Conservation (phyloP, 2,113 vertebrate genomes). For the Patagioenas fasciata region DNA sequence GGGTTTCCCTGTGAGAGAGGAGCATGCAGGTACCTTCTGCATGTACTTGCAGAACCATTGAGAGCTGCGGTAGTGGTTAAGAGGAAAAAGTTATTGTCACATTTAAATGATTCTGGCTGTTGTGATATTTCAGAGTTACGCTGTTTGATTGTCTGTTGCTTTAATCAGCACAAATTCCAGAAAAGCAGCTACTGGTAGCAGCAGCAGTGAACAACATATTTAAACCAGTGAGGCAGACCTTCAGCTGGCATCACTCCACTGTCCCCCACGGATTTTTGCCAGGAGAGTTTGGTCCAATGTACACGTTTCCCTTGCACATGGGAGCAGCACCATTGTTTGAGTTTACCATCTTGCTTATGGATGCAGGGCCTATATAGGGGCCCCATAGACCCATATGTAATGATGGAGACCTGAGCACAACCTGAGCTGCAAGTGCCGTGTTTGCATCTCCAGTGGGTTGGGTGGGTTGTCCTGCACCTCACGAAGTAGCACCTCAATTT, state of each 20-base stretch:
- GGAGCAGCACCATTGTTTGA: not conserved
- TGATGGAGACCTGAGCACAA: not conserved
- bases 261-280: not conserved
- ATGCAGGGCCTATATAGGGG: not conserved
- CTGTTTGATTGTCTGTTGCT: not conserved
- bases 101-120: not conserved
- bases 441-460: not conserved
- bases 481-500: not conserved
- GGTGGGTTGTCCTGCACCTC: not conserved
- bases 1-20: not conserved
- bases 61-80: not conserved
- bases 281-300: not conserved
- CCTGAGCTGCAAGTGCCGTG: not conserved
- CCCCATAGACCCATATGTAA: rapidly evolving
- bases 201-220: not conserved
- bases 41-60: not conserved
- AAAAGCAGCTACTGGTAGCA: not conserved
- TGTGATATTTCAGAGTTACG: not conserved
- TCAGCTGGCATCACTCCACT: not conserved
- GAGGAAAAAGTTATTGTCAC: not conserved
- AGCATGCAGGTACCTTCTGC: not conserved
- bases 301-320: not conserved
- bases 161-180: not conserved
- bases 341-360: not conserved
- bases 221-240: not conserved